A percentile compares a stretch with the other conserved stretches of the same genome.
Evolutionary conservation across 2,113 vertebrate species (phyloP).

Genomic region (Harpagus bidentatus): DNA sequence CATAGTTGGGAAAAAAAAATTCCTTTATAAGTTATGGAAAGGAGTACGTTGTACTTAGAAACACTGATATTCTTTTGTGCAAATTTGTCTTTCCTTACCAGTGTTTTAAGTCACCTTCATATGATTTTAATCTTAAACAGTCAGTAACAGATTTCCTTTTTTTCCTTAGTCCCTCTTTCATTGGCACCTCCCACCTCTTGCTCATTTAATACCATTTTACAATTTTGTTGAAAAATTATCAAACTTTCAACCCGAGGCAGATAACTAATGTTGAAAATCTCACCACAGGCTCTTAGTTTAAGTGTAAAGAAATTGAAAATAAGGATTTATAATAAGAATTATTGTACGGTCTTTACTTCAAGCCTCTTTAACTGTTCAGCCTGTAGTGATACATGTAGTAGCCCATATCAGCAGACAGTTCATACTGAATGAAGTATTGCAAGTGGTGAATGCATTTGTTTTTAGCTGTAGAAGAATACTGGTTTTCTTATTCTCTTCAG

Average conservation of each 20-base stretch:
- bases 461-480: neutral
- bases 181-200: neutral
- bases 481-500: neutral
- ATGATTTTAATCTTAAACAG: neutral
- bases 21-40: neutral
- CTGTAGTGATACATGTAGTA: neutral
- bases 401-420: neutral
- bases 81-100: neutral
- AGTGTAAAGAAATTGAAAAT: neutral
- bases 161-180: neutral
- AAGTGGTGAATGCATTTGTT: neutral
- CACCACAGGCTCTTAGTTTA: neutral
- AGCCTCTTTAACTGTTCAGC: neutral
- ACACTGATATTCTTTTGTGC: neutral
- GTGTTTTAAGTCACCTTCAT: neutral
- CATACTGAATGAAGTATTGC: neutral
- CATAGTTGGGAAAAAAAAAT: neutral
- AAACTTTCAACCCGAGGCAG: neutral
- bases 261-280: neutral
- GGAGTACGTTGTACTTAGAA: neutral
- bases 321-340: neutral
- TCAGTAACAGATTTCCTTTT: neutral
- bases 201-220: neutral
- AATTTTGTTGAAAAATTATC: neutral
- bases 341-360: neutral